Conservation (phyloP, 1,140 invertebrate species). For the Heliconius himera region DNA sequence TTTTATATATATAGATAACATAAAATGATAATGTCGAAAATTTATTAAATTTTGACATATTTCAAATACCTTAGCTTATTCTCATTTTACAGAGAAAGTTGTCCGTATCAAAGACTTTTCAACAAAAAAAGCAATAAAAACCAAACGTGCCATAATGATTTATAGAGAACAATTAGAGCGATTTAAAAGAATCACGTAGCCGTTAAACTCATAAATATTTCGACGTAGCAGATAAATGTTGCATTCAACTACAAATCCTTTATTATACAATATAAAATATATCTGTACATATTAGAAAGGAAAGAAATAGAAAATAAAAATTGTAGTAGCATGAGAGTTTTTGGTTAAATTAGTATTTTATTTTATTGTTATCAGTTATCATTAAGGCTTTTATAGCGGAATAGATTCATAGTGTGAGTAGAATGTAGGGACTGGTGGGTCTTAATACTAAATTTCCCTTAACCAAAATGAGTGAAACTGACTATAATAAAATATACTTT, state of each 20-base stretch:
- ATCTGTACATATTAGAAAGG: neutral
- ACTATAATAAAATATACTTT: no score
- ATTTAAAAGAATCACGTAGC: constrained; percentile 37
- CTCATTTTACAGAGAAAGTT: neutral
- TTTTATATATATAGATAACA: no score
- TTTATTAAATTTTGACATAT: neutral
- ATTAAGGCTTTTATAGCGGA: no score
- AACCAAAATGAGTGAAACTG: no score
- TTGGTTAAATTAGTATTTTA: no score
- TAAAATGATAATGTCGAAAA: neutral
- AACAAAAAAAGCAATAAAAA: constrained; percentile 6
- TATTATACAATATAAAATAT: neutral
- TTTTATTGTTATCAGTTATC: no score
- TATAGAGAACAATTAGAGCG: constrained; percentile 32
- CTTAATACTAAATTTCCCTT: no score
- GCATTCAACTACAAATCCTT: neutral
- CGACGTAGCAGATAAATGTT: constrained; percentile 14
- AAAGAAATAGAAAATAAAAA: neutral
- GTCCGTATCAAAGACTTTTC: neutral
- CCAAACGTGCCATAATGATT: constrained; percentile 34
- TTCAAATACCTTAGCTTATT: neutral
- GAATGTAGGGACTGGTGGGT: no score
- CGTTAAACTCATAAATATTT: constrained; percentile 35
- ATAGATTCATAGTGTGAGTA: no score
- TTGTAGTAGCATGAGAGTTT: neutral